A percentile compares a stretch with the other conserved stretches of the same genome.
phyloP scores from a whole-genome alignment of 2,113 vertebrate species.

The Furnarius figulus region DNA sequence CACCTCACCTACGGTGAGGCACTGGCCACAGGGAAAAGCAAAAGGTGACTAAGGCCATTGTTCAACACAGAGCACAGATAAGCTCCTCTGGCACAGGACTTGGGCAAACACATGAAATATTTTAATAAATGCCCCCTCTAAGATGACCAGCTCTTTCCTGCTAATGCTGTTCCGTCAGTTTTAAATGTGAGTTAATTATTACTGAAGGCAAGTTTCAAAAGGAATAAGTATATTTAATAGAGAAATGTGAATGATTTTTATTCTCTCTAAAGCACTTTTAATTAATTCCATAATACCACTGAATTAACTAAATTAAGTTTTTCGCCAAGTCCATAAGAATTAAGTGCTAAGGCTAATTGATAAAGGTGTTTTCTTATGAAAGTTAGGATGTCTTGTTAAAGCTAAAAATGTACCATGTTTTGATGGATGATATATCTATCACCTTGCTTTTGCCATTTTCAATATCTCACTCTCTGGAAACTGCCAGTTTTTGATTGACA shows the following conservation, averaged over 20 bases:
- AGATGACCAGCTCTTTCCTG: neutral
- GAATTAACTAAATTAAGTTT: neutral
- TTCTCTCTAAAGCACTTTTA: neutral
- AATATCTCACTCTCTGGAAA: neutral
- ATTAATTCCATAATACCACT: neutral
- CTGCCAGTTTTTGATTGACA: neutral
- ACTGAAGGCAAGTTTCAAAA: neutral
- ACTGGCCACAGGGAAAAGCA: slow-evolving; percentile 59
- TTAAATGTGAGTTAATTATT: neutral
- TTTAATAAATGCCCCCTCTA: neutral
- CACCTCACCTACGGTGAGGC: slow-evolving; percentile 78
- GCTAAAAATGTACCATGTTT: neutral
- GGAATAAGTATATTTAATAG: neutral
- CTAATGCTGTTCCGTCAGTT: neutral
- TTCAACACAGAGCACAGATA: neutral
- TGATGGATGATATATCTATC: neutral
- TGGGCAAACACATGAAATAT: neutral
- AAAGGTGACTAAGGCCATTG: slow-evolving; percentile 48
- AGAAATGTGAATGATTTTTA: neutral
- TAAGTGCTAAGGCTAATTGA: neutral
- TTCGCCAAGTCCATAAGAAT: neutral
- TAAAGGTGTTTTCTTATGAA: neutral
- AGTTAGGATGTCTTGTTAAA: neutral
- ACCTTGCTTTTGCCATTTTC: neutral
- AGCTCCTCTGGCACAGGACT: neutral